Percentiles rank a stretch among this genome's conserved stretches.
These are phyloP conservation scores for Balaeniceps rex DNA, from an alignment of 2,113 vertebrate species.

Conservation along the genomic window DNA sequence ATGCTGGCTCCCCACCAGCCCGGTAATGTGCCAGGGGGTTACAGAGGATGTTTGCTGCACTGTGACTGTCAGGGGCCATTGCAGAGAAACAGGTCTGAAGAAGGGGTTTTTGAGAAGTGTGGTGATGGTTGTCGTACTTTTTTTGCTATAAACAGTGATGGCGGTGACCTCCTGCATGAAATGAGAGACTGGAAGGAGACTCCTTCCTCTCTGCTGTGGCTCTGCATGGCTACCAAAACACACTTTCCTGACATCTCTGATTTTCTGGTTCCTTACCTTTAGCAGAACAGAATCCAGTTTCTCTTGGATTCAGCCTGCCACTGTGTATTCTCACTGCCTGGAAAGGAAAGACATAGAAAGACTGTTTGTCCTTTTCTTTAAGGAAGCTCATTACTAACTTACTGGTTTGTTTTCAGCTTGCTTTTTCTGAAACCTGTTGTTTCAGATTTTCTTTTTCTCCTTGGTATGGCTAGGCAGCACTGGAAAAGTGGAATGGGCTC, in stretches of 20 bases:
- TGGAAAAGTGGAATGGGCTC: background rate
- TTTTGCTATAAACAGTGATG: background rate
- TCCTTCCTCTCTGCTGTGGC: background rate
- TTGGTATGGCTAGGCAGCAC: background rate
- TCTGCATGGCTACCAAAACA: background rate
- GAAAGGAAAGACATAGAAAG: background rate
- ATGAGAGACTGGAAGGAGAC: background rate
- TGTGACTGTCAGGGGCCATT: background rate
- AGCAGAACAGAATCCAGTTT: background rate
- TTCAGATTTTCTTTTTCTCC: background rate
- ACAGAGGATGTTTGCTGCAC: background rate
- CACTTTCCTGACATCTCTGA: background rate
- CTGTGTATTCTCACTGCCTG: background rate
- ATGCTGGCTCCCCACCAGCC: background rate
- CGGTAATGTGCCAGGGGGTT: accelerated
- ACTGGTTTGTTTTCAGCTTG: background rate
- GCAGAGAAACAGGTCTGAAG: background rate
- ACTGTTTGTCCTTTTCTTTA: background rate
- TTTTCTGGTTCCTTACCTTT: background rate
- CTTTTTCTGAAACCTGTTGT: background rate
- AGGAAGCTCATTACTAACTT: background rate
- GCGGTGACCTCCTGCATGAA: background rate
- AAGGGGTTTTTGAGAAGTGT: background rate
- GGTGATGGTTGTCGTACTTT: accelerated
- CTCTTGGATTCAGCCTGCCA: background rate